Base-by-base conservation (phyloP, 2,888 invertebrate species). In the Cotesia congregata region DNA sequence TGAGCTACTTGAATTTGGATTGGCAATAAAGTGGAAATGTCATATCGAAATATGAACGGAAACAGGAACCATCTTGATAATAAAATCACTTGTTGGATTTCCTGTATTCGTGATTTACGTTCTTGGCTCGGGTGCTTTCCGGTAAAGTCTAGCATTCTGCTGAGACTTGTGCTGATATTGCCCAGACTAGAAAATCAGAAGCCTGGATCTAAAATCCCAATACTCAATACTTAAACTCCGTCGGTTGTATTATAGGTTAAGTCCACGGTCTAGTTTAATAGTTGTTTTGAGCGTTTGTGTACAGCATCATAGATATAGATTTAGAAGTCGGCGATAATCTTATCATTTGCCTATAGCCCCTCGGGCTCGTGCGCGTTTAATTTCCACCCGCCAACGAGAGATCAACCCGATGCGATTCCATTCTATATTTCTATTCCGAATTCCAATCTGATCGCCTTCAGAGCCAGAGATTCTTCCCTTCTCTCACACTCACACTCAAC, bases 41-140 rank as follows among this genome's bases (percentile, higher is more conserved):
- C 74, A 64, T 72, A 39, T 75, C 67, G 70, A 69, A 73, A 72
- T 59, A 38, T 72, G 62, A 75, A 75, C 68, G 73, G 76, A 70
- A 77, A 67, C 79, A 77, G 74, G 78, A 81, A 77, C 78, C 79
- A 78, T 81, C 80, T 79, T 69, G 76, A 83, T 83, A 83, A 85
- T 85, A 85, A 85, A 85, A 83, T 84, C 84, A 85, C 85, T 85
- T 85, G 85, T 85, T 85, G 85, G 84, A 85, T 85, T 85, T 83
- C 82, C 82, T 76, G 79, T 79, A 80, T 77, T 81, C 80, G 81
- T 83, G 84, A 85, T 83, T 84, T 85, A 84, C 82, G 79, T 80
- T 79, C 69, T 70, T 77, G 67, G 67, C 62, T 61, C 20, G 41
- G 41, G 15, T 60, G 20, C 67, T 71, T 50, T 15, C 61, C 74